Base-by-base conservation (phyloP, 2,888 invertebrate species). In the Lysandra coridon region DNA sequence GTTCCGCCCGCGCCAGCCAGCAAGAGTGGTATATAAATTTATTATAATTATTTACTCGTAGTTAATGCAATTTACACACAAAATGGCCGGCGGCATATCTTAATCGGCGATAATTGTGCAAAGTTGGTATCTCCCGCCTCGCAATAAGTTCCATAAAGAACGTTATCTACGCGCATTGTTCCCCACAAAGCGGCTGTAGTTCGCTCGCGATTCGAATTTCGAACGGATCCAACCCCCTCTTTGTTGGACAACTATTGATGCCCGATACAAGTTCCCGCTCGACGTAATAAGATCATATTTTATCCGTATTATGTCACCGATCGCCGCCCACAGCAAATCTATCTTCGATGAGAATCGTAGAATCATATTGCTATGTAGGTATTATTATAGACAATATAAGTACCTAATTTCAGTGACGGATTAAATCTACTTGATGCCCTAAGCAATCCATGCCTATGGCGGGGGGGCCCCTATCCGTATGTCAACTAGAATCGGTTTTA, bases 231-330 rank as follows among this genome's bases (percentile, higher is more conserved):
- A 88, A 85, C 88, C 85, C 90, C 90, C 83, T 87, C 86, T 89
- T 90, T 91, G 91, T 91, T 91, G 86, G 85, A 84, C 86, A 89
- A 90, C 89, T 91, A 91, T 90, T 87, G 89, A 87, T 87, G 89
- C 86, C 85, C 87, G 87, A 88, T 88, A 87, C 88, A 92, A 91
- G 87, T 92, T 91, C 88, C 83, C 83, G 81, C 86, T 85, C 83
- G 84, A 84, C 82, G 83, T 83, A 81, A 82, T 33, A 33, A 62
- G 23, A 69, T 78, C 33, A 64, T 69, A 30, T 49, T 69, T 44
- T 30, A 62, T 37, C 10, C 57, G 6, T 60, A 14, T 14, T 77
- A 60, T 77, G 17, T 57, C 57, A 10, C 77, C 60, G 62, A 7
- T 49, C 49, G 57, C 57, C 57, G 57, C 57, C 12, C 64, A 30